Evolutionary conservation across 2,888 invertebrate species (phyloP), one percentile per base, ranked within the genome.

Genomic region (Synergus japonicus): DNA sequence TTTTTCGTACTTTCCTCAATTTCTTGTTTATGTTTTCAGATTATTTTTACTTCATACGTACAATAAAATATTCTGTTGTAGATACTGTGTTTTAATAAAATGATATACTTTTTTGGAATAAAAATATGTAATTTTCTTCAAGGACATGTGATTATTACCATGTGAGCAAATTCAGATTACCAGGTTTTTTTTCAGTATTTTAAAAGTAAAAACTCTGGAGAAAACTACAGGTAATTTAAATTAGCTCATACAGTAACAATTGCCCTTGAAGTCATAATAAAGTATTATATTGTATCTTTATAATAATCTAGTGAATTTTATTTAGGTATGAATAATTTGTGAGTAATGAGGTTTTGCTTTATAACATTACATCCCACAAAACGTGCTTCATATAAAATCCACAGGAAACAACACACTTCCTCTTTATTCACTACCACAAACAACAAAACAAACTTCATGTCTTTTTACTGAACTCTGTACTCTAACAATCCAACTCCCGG

Each of bases 21-120:
- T 22, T 22, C 22, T 22, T 22, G 13, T 73, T 60, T 60, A 22
- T 60, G 22, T 73, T 73, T 73, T 49, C 73, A 73, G 54, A 73
- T 54, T 73, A 29, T 37, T 73, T 73, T 13, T n/a, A 73, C 73
- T 73, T 54, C 73, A 73, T 54, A 29, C 37, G 37, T 49, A 7
- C 15, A 73, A 46, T 37, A 54, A 73, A 54, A 49, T 54, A 54
- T 54, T 37, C 73, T 29, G 73, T 73, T 15, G 54, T 4, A n/a
- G 73, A 54, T 73, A 29, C 15, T 18, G 29, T 69, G 15, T 22
- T 29, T 13, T 22, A 54, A n/a, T 54, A n/a, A 54, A n/a, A n/a
- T 54, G 2, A 54, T 54, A 54, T 54, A 54, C n/a, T 54, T 2
- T n/a, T 54, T 9, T 54, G n/a, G 9, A 8, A n/a, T 54, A 54